Base-by-base conservation (phyloP, 1,140 invertebrate genomes). In the Cyphomyrmex costatus region DNA sequence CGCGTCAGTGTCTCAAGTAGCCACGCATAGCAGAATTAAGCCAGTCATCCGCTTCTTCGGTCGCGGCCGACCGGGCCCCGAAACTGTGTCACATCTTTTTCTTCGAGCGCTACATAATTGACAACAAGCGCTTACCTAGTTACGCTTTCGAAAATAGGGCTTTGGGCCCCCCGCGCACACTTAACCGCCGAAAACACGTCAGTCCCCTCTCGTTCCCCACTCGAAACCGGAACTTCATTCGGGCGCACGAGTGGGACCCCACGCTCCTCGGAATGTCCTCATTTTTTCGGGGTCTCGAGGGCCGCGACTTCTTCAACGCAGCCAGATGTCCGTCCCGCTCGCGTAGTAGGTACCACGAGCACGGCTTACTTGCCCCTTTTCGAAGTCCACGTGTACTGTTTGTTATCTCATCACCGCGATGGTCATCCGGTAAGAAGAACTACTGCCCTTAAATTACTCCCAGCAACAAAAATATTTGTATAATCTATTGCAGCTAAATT, bases 281-380 rank as follows among this genome's bases (percentile, higher is more conserved):
- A 93, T 93, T 93, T 91, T 92, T 93, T 89, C 74, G 85, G 66
- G 86, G 86, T 86, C 90, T 91, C 89, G 88, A 89, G 89, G 89
- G 79, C 88, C 89, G 88, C 90, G 91, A 91, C 91, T 92, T 92
- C 91, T 88, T 89, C 91, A 88, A 92, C 89, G 46, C 51, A 61
- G 63, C 60, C 74, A 63, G 76, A 78, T 83, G 56, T 30, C 53
- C 33, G 53, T 56, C 77, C 21, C 66, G 79, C 24, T 60, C 61
- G 30, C 51, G 60, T 42, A 56, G 27, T n/a, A n/a, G n/a, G n/a
- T 36, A 19, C 79, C 84, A 65, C 86, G 82, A 76, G 76, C 84
- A 84, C 85, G 70, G 53, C 27, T 76, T 30, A 46, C 61, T 63
- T 82, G 10, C 56, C 80, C 76, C 89, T 88, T 88, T 90, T 89